Evolutionary conservation across 2,888 invertebrate genomes (phyloP), one percentile per base, ranked within the genome.

Genomic region (Nomada hirtipes): DNA sequence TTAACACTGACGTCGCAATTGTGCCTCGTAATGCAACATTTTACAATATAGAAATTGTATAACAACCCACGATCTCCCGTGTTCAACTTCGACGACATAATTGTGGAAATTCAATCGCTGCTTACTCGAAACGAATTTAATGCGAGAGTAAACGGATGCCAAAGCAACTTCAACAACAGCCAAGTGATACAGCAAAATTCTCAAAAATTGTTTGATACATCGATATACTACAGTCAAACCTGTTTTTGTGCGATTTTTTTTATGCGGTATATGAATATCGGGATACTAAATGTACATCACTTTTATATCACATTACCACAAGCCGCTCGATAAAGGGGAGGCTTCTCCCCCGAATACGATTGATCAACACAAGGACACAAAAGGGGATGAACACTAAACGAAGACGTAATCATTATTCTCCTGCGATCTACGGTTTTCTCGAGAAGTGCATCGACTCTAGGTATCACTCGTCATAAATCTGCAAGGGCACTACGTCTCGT

Each of bases 401-500:
- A 23, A 29, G 42, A 68, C 26, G 52, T 60, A 42, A 52, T 55
- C 63, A 13, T 64, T 63, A 57, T 20, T 29, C 57, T 18, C 23
- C 60, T 50, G 53, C 44, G 36, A 10, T 50, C 29, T 50, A 59
- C 44, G 42, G 44, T 47, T 55, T 67, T 13, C 20, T 53, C 61
- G 7, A 44, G 70, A 55, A 81, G 59, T 68, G 74, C 70, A 74
- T 63, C 67, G 61, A 44, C 47, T 67, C 47, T 47, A 55, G 61
- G 18, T 50, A 36, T 7, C 18, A 36, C 10, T 36, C 55, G 68
- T 60, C 64, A 75, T 53, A 79, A 82, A 79, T 77, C 71, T 42
- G 42, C 36, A 26, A 61, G n/a, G 26, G 68, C 69, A 52, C 15
- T 11, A 15, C 23, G 20, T 26, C 11, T n/a, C 44, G 36, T 59